Evolutionary conservation across 2,113 vertebrate species (phyloP), one percentile per base, ranked within the genome.

Genomic region (Piliocolobus tephrosceles): DNA sequence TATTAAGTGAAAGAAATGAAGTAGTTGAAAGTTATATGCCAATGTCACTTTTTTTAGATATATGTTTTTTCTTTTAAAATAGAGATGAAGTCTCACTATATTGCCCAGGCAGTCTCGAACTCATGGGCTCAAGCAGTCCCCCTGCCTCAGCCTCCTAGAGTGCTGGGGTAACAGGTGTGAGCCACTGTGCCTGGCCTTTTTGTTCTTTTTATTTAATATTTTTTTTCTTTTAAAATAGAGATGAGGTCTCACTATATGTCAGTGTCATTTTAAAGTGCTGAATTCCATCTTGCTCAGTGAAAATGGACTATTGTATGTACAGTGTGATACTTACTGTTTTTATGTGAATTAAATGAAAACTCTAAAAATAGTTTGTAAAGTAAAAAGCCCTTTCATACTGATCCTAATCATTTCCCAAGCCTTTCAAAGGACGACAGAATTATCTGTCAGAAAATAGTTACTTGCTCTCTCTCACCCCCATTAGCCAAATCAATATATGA

Each of bases 361-460:
- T 90, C 13, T 72, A 38, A 88, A 86, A 72, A 25, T 81, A 45
- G 22, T 91, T 95, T 91, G 66, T 68, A 95, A 84, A 85, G 79
- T 91, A 68, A 95, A 92, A 97, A 55, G 5, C 43, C 43, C n/a
- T 40, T 35, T 32, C 38, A 79, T 82, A 38, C 66, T 81, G 66
- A 72, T 91, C 32, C n/a, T 91, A 85, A 55, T 91, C 35, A 61
- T 83, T 90, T 87, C 79, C 55, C n/a, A 88, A 10, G 12, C 11
- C 52, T 90, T 40, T 89, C n/a, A 83, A 30, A 92, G 52, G 17
- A 88, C 13, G 55, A 52, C 50, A 88, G 85, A 75, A 35, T 92
- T 72, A 87, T 68, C n/a, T 72, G 14, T 38, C 43, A 45, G 43
- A 88, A 96, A 91, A 76, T 76, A 90, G 64, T 88, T 88, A 55